Conservation (phyloP, 2,888 invertebrate genomes). For the Rhodophaea formosa region DNA sequence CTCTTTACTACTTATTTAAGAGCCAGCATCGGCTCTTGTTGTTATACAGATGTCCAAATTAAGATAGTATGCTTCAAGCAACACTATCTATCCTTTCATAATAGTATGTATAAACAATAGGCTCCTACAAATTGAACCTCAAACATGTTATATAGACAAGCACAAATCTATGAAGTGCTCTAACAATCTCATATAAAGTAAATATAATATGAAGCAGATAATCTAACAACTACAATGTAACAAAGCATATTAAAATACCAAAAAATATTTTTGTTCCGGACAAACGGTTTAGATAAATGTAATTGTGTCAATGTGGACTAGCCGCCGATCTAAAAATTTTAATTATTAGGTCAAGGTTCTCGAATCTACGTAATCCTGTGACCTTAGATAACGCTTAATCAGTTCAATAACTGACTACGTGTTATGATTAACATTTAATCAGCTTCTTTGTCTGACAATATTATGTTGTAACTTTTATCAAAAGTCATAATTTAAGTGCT, state of each 20-base stretch:
- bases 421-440: not conserved
- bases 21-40: too few relatives aligned
- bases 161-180: too few relatives aligned
- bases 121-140: too few relatives aligned
- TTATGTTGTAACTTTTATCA: conserved; percentile 2
- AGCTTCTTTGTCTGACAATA: not conserved
- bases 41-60: too few relatives aligned
- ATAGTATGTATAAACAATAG: too few relatives aligned
- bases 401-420: conserved; percentile 5
- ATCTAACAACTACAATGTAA: not conserved
- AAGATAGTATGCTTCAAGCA: too few relatives aligned
- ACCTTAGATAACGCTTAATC: conserved; percentile 15
- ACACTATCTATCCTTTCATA: too few relatives aligned
- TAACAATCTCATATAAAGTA: too few relatives aligned
- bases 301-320: conserved; percentile 4
- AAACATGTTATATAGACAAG: too few relatives aligned
- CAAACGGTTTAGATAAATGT: not conserved
- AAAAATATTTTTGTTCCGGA: not conserved
- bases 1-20: too few relatives aligned
- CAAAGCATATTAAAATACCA: not conserved
- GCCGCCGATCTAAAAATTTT: not conserved
- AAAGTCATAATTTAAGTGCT: conserved; percentile 4
- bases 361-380: conserved; percentile 6
- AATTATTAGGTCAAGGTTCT: conserved; percentile 11
- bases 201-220: too few relatives aligned